Percentiles rank a stretch among this genome's conserved stretches.
phyloP scores from a whole-genome alignment of 2,113 vertebrate species.

The Sprattus sprattus region DNA sequence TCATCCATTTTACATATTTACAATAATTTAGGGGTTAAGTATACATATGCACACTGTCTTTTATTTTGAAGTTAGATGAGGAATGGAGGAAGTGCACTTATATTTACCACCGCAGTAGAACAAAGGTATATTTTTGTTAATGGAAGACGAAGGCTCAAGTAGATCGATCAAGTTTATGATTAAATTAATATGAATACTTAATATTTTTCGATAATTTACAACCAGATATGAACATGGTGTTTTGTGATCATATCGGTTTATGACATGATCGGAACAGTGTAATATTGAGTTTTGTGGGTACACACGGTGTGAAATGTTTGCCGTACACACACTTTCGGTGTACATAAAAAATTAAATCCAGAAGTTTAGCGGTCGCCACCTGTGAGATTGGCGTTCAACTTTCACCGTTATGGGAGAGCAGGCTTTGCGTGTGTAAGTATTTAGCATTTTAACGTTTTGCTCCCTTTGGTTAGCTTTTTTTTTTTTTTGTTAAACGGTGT shows the following conservation, averaged over 20 bases:
- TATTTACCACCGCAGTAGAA: constrained; percentile 26
- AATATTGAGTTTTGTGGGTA: not conserved
- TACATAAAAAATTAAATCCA: not conserved
- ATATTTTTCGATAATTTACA: not conserved
- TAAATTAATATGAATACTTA: not conserved
- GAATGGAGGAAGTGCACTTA: not conserved
- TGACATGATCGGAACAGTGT: not conserved
- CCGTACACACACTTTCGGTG: not conserved
- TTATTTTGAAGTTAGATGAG: not conserved
- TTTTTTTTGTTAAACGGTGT: not conserved
- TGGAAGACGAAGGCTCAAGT: not conserved
- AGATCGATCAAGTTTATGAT: not conserved
- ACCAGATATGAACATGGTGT: not conserved
- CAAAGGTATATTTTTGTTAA: not conserved
- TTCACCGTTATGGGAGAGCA: constrained; percentile 60
- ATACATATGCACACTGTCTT: not conserved
- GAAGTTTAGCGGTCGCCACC: not conserved
- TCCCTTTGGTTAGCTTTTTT: not conserved
- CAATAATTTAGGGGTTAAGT: not conserved
- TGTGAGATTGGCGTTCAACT: not conserved
- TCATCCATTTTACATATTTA: not conserved
- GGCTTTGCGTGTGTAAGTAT: constrained; percentile 70
- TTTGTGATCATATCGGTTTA: not conserved
- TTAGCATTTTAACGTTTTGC: not conserved
- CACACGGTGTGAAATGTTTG: not conserved